Conservation (phyloP, 2,113 vertebrate genomes). For the Scortum barcoo region DNA sequence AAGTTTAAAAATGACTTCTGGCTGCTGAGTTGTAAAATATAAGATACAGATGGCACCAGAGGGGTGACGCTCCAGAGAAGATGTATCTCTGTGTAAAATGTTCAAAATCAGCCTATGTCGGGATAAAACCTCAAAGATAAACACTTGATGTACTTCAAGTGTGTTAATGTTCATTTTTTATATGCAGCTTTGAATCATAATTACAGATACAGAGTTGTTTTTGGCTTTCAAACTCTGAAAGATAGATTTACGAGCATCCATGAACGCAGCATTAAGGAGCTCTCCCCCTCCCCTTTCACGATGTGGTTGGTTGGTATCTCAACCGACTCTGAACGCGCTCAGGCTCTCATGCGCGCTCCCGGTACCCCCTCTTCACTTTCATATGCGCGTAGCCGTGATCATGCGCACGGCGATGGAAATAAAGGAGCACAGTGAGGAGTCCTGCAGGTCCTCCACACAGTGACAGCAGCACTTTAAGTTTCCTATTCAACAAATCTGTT, state of each 20-base stretch:
- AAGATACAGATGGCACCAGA: no score
- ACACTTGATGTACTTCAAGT: no score
- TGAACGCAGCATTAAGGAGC: constrained; percentile 59
- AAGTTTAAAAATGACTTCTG: no score
- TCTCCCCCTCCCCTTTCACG: not conserved
- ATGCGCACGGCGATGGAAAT: constrained; percentile 5
- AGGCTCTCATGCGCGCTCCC: constrained; percentile 1
- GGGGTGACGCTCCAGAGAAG: no score
- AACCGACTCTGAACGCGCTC: constrained; percentile 8
- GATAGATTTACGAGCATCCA: not conserved
- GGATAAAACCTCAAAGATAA: not conserved
- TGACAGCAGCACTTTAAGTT: not conserved
- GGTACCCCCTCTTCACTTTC: no score
- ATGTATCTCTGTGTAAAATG: not conserved
- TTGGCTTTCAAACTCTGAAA: not conserved
- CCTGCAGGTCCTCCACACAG: not conserved
- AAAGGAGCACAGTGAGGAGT: constrained; percentile 11
- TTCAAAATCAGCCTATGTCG: not conserved
- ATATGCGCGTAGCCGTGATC: not conserved
- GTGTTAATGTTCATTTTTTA: no score
- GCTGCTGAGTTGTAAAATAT: no score
- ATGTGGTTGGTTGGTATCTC: constrained; percentile 27
- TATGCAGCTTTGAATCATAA: no score
- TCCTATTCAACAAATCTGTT: no score
- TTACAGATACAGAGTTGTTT: not conserved